These are phyloP conservation scores for Catamblyrhynchus diadema DNA, from an alignment of 2,797 vertebrate species.

Conservation along the genomic window DNA sequence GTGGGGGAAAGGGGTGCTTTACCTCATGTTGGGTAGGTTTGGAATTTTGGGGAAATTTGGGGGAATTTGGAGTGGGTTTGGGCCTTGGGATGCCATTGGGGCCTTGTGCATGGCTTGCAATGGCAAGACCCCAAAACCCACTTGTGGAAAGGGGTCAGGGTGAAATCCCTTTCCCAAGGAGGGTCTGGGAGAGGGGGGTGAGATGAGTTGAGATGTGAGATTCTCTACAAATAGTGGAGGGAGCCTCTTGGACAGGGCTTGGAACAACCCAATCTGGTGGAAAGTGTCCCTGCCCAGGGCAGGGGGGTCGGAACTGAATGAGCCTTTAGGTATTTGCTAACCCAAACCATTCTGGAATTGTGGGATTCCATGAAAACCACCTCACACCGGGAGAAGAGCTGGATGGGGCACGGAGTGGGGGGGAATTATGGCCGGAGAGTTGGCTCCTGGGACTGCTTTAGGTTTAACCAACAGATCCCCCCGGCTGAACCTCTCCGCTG, in stretches of 20 bases:
- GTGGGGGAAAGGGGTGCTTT: neutral
- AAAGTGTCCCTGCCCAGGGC: neutral
- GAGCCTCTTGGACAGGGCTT: neutral
- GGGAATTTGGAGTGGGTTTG: neutral
- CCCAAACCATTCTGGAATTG: neutral
- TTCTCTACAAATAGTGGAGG: neutral
- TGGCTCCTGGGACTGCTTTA: neutral
- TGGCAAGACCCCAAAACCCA: neutral
- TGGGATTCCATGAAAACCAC: neutral
- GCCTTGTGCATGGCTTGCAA: neutral
- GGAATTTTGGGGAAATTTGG: too few species aligned
- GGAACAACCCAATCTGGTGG: neutral
- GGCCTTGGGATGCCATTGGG: rapidly evolving
- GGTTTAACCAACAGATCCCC: conserved; percentile 28
- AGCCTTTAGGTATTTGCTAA: neutral
- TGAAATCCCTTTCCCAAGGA: neutral
- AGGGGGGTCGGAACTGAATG: neutral
- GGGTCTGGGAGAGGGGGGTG: rapidly evolving
- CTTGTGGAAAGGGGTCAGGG: too few species aligned
- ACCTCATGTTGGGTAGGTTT: rapidly evolving
- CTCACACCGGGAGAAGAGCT: neutral
- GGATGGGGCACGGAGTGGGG: neutral
- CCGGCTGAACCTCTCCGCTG: conserved; percentile 10
- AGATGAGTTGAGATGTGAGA: rapidly evolving
- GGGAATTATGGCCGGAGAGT: neutral